Percentiles rank a stretch among this genome's conserved stretches.
Evolutionary conservation across 2,113 vertebrate genomes (phyloP).

Genomic region (Cheirogaleus medius): DNA sequence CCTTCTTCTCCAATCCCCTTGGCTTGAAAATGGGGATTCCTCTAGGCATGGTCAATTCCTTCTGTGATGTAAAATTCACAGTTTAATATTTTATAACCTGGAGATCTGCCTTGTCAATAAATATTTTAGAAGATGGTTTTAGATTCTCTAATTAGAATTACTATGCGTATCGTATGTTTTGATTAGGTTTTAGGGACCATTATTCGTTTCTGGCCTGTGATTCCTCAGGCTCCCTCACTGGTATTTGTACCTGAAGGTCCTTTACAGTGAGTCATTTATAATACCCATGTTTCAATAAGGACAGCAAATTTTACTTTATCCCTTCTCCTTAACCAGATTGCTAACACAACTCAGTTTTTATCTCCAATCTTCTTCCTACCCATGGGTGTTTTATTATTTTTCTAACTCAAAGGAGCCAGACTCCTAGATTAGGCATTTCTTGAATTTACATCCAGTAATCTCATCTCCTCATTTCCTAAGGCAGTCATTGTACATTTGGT

Average conservation of each 20-base stretch:
- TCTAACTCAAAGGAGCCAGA: conserved; percentile 67
- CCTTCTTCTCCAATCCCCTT: neutral
- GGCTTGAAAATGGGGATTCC: neutral
- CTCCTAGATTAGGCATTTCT: conserved; percentile 68
- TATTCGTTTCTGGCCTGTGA: neutral
- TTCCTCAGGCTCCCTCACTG: neutral
- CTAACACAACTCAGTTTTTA: conserved; percentile 31
- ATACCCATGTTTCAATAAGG: neutral
- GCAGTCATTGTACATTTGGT: conserved; percentile 59
- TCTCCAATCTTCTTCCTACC: conserved; percentile 48
- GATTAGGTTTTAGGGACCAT: neutral
- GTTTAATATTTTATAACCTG: neutral
- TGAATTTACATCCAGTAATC: conserved; percentile 76
- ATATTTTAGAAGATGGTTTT: conserved; percentile 16
- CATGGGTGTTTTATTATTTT: conserved; percentile 66
- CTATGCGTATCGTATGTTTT: neutral
- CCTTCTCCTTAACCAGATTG: conserved; percentile 55
- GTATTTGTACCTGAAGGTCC: neutral
- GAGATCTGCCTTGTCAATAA: neutral
- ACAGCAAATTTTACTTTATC: conserved; percentile 11
- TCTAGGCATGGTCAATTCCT: neutral
- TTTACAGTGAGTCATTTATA: neutral
- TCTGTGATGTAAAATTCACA: neutral
- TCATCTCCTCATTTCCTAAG: conserved; percentile 74
- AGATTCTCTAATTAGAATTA: conserved; percentile 13